phyloP scores from a whole-genome alignment of 2,113 vertebrate species.

The Sterna hirundo region DNA sequence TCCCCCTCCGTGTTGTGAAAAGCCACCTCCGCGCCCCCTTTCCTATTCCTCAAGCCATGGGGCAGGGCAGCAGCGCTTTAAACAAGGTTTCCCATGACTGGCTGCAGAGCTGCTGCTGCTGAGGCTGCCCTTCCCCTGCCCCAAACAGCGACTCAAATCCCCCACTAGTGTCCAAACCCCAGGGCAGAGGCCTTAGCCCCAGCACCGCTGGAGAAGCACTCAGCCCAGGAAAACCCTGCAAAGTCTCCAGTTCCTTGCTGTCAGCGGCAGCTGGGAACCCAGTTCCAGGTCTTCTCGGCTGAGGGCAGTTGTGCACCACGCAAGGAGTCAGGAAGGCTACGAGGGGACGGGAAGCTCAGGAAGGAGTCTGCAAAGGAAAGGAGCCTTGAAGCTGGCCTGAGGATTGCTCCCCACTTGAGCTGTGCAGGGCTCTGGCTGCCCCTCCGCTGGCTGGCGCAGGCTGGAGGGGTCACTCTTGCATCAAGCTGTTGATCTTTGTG shows the following conservation, averaged over 20 bases:
- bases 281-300: neutral
- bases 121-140: neutral
- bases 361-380: neutral
- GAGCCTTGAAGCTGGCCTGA: neutral
- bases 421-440: neutral
- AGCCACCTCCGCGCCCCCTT: neutral
- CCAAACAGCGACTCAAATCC: neutral
- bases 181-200: neutral
- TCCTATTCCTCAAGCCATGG: neutral
- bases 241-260: neutral
- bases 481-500: constrained; percentile 75
- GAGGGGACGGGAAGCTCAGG: neutral
- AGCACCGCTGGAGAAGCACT: neutral
- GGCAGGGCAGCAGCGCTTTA: neutral
- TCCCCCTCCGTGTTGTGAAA: neutral
- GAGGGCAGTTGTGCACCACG: neutral
- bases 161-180: neutral
- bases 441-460: neutral
- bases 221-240: neutral
- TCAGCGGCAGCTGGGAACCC: neutral
- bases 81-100: neutral
- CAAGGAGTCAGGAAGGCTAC: neutral
- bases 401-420: neutral
- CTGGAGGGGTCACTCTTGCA: constrained; percentile 56
- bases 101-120: neutral